Base-by-base conservation (phyloP, 1,140 invertebrate genomes). In the Drosophila kikkawai region DNA sequence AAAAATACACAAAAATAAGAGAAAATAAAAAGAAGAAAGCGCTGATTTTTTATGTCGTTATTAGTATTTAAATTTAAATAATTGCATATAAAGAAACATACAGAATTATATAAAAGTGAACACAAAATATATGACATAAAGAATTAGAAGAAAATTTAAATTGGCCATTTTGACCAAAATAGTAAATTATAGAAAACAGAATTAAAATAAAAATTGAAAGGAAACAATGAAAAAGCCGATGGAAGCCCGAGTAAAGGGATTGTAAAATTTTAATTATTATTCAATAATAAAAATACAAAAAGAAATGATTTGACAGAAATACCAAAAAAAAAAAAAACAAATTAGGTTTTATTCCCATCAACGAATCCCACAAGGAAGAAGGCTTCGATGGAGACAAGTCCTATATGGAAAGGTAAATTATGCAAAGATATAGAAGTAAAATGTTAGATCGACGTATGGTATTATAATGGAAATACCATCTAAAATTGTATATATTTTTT, bases 211-310 rank as follows among this genome's bases (percentile, higher is more conserved):
- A 83, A 79, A 67, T 63, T 61, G 83, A 78, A 75, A 79, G 68
- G 76, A 80, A 85, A 64, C 67, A 59, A 71, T 41, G 63, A 82
- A 51, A 70, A 75, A 59, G 47, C 57, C 69, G 65, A 79, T 66
- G 66, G 71, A 80, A 71, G 45, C 68, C 73, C 57, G 58, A 74
- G 53, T 78, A 91, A 91, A 82, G 86, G 64, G 59, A 91, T 88
- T 91, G 88, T 91, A 91, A 88, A 91, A 91, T 91, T 91, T 91
- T 91, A 91, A 91, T 91, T 91, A 91, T 91, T 84, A 91, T 91
- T 91, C 88, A 91, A 91, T 91, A 91, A 91, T 84, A 91, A 91
- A 88, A 84, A 82, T 79, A 84, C 60, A 84, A 91, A 91, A 75
- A 76, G 59, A 79, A 82, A 80, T 73, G 66, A 84, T 90, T 90